Evolutionary conservation across 2,113 vertebrate genomes (phyloP), one percentile per base, ranked within the genome.

Genomic region (Macaca mulatta): DNA sequence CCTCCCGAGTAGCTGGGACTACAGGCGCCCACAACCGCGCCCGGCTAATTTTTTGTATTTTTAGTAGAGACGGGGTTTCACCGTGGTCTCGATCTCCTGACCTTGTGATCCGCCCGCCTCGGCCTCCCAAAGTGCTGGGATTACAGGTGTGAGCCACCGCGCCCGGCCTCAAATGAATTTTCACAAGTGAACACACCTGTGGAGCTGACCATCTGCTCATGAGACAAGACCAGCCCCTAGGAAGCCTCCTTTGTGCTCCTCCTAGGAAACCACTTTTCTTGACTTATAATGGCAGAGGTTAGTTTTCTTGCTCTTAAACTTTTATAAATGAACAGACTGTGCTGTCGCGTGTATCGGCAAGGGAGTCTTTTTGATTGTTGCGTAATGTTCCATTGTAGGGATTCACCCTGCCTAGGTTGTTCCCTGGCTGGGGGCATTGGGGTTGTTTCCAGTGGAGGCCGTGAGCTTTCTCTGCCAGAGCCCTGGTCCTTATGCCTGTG

Each of bases 291-390:
- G 5, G 61, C 27, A 55, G 48, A 25, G 2, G 1, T 57, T 22
- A 12, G 20, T 70, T 27, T 55, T 82, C 22, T 32, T 6, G 17
- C 74, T 72, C 17, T 79, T 17, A 13, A 52, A 10, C n/a, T 38
- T 70, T 3, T 5, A 16, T 45, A 18, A 25, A 64, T 32, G 27
- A 64, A 30, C 8, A 12, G 7, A 0, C 55, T 0, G 0, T 82
- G 80, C 9, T 12, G 52, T 30, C 8, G 25, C 2, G 1, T 8
- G 48, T 2, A 0, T 82, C 18, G 0, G 1, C 0, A 1, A 1
- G 48, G 3, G 2, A 14, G 59, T 43, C 27, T 50, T 78, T 75
- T 40, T 12, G 7, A 22, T 32, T 10, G n/a, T 38, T 18, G 43
- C 52, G 6, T 20, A 25, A 30, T 0, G 3, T 61, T 38, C n/a